These are phyloP conservation scores for Knipowitschia caucasica DNA, from an alignment of 2,797 vertebrate species.

Conservation along the genomic window DNA sequence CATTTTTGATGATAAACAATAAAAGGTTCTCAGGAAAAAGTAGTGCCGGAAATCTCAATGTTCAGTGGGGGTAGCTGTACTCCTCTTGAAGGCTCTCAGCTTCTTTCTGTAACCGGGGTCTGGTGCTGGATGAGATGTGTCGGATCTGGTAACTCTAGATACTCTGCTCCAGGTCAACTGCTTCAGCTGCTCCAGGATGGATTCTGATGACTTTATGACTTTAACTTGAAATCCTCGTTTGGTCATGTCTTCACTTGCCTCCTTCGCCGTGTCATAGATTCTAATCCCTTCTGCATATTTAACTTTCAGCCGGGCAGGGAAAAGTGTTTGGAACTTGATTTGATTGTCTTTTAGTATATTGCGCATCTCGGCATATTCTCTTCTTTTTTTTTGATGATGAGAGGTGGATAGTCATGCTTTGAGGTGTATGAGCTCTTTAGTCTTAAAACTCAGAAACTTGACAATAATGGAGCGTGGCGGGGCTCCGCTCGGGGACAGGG, in stretches of 20 bases:
- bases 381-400: too few relatives aligned
- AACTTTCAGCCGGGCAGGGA: too few relatives aligned
- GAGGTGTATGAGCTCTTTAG: too few relatives aligned
- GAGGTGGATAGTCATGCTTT: too few relatives aligned
- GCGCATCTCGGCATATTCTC: too few relatives aligned
- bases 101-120: not conserved
- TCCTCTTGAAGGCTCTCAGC: not conserved
- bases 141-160: not conserved
- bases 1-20: not conserved
- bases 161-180: not conserved
- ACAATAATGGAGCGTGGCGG: constrained; percentile 1
- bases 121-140: not conserved
- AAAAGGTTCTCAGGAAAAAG: not conserved
- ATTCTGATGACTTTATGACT: not conserved
- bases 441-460: constrained; percentile 15
- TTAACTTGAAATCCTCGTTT: not conserved
- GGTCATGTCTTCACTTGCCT: not conserved
- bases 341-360: too few relatives aligned
- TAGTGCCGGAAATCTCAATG: not conserved
- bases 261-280: not conserved
- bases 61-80: not conserved
- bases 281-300: too few relatives aligned
- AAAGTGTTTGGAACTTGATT: too few relatives aligned
- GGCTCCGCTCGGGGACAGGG: not conserved
- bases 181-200: constrained; percentile 1